Evolutionary conservation across 37 sponge, comb jelly and placozoan genomes (phyloP).

Genomic region (Halichondria panicea): DNA sequence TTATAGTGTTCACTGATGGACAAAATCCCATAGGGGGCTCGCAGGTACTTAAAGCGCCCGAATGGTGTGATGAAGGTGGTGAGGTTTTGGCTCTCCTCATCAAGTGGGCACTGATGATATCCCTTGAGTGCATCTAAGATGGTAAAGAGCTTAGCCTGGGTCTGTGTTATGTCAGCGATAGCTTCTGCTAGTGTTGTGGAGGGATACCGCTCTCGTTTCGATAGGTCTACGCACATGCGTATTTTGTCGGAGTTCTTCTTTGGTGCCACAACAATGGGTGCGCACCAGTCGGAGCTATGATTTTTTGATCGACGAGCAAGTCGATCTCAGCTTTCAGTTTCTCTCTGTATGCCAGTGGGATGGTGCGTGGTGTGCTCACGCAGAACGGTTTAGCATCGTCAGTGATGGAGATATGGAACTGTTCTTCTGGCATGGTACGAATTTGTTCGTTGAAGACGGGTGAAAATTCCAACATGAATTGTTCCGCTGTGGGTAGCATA

Average conservation of each 20-base stretch:
- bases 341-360: slow-evolving; percentile 34
- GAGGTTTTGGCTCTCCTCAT: slow-evolving; percentile 41
- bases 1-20: slow-evolving; percentile 59
- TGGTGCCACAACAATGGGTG: slow-evolving; percentile 34
- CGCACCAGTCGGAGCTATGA: slow-evolving; percentile 58
- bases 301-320: slow-evolving; percentile 19
- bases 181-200: slow-evolving; percentile 26
- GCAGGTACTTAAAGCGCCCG: slow-evolving; percentile 35
- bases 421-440: slow-evolving; percentile 22
- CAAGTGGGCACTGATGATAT: slow-evolving; percentile 53
- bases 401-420: slow-evolving; percentile 37
- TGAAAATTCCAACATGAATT: slow-evolving; percentile 17
- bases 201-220: slow-evolving; percentile 26
- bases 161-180: slow-evolving; percentile 32
- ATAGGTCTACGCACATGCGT: slow-evolving; percentile 46
- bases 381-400: slow-evolving; percentile 45
- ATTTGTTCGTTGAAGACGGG: slow-evolving; percentile 9
- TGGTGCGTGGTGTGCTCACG: slow-evolving; percentile 31
- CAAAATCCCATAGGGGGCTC: slow-evolving; percentile 46
- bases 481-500: background rate
- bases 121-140: slow-evolving; percentile 43
- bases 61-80: slow-evolving; percentile 64
- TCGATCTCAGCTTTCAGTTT: slow-evolving; percentile 44
- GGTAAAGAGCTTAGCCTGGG: slow-evolving; percentile 38
- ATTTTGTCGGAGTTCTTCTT: slow-evolving; percentile 42